phyloP scores from a whole-genome alignment of 2,888 invertebrate species.

The Nowickia ferox region DNA sequence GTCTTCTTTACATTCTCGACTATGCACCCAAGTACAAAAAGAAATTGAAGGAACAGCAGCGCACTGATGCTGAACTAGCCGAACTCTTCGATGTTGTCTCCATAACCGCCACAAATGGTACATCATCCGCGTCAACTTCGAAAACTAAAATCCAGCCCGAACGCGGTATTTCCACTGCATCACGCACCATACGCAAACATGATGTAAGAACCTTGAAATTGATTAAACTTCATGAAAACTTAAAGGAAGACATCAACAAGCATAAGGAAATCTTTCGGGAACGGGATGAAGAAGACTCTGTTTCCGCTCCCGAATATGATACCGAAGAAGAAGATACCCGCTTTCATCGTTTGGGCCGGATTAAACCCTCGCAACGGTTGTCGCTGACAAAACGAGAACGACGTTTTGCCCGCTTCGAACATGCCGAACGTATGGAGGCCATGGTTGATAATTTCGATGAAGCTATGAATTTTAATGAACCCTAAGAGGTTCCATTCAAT shows the following conservation, averaged over 20 bases:
- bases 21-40: slow-evolving; percentile 76
- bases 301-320: slow-evolving; percentile 80
- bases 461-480: slow-evolving; percentile 78
- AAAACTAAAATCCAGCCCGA: slow-evolving; percentile 75
- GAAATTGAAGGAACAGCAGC: slow-evolving; percentile 78
- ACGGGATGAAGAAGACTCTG: slow-evolving; percentile 79
- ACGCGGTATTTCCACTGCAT: slow-evolving; percentile 77
- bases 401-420: slow-evolving; percentile 78
- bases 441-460: slow-evolving; percentile 80
- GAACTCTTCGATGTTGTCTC: slow-evolving; percentile 80
- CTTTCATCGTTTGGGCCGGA: slow-evolving; percentile 77
- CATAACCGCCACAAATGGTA: slow-evolving; percentile 74
- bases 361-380: slow-evolving; percentile 72
- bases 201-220: slow-evolving; percentile 76
- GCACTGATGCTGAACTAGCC: slow-evolving; percentile 79
- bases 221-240: slow-evolving; percentile 80
- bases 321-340: slow-evolving; percentile 78
- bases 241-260: slow-evolving; percentile 74
- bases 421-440: slow-evolving; percentile 80
- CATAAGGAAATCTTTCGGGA: slow-evolving; percentile 79
- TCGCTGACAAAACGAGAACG: slow-evolving; percentile 74
- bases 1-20: slow-evolving; percentile 74
- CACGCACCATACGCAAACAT: slow-evolving; percentile 79
- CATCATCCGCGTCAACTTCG: slow-evolving; percentile 60
- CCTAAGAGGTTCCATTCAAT: slow-evolving; percentile 55